Evolutionary conservation across 2,113 vertebrate genomes (phyloP), one percentile per base, ranked within the genome.

Genomic region (Leptosomus discolor): DNA sequence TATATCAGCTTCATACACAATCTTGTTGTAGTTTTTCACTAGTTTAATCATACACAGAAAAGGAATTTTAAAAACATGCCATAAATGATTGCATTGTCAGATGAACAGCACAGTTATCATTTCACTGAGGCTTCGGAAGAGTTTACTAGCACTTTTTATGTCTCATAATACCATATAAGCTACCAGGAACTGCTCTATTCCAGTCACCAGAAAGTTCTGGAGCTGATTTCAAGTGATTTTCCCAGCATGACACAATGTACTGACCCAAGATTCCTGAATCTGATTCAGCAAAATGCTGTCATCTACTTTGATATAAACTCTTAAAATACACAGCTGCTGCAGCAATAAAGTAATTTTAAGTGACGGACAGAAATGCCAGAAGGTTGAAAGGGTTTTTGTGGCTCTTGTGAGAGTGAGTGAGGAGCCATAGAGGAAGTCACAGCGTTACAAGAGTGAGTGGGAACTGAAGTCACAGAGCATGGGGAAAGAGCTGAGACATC

Each of bases 401-500:
- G 46, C 30, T 88, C 41, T 63, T 92, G 27, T 22, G 50, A 79
- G 58, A 58, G 27, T 12, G 18, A 67, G 37, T 14, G 63, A 87
- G 56, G 30, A 93, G 46, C n/a, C 34, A 41, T 16, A 93, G 61
- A 76, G 67, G 64, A 82, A 57, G 73, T 41, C 26, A 16, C 51
- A 92, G 36, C 26, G 57, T 48, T 84, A 37, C 89, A 91, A 63
- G 64, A 85, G 27, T 5, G 15, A 95, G 48, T 14, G 37, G 69
- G 81, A 94, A 61, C 82, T 92, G 78, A 88, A 95, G 85, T 88
- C 86, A 85, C 88, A 65, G 75, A 71, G 83, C 48, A 71, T 82
- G 60, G 30, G 67, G 84, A 88, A 96, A 67, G 90, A 96, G 68
- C 37, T 92, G 92, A 96, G 82, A 78, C 61, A 77, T 96, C 95